phyloP scores from a whole-genome alignment of 2,797 vertebrate species.

The Ctenochaetus hawaiiensis region DNA sequence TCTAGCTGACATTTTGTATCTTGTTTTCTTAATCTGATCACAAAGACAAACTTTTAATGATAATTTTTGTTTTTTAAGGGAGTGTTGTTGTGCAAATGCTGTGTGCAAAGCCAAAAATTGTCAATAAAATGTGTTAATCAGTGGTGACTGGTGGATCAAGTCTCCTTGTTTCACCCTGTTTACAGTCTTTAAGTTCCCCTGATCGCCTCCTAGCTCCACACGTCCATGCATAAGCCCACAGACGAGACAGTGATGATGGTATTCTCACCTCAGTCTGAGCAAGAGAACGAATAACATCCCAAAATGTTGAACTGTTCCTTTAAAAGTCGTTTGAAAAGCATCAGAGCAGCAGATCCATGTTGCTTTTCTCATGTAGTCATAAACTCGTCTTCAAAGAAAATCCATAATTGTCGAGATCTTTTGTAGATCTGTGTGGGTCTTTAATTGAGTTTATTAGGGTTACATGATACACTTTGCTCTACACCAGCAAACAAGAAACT shows the following conservation, averaged over 20 bases:
- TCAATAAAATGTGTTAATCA: no score
- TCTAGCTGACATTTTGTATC: no score
- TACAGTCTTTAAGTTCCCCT: no score
- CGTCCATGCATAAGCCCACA: not conserved
- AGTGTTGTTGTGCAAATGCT: no score
- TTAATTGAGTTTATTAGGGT: not conserved
- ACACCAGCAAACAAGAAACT: conserved; percentile 4
- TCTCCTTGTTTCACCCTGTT: no score
- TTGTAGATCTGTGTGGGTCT: conserved; percentile 11
- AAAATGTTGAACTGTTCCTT: conserved; percentile 17
- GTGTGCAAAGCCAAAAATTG: no score
- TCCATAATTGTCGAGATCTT: conserved; percentile 12
- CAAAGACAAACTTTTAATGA: no score
- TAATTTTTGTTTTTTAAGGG: no score
- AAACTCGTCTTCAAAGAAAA: conserved; percentile 26
- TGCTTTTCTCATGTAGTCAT: not conserved
- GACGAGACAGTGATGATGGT: not conserved
- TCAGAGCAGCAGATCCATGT: no score
- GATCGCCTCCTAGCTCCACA: no score
- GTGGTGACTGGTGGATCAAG: no score
- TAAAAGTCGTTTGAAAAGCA: not conserved
- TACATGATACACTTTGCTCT: not conserved
- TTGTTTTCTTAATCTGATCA: no score
- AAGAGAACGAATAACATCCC: not conserved
- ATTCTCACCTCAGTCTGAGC: not conserved